Evolutionary conservation across 2,888 invertebrate genomes (phyloP).

Genomic region (Caradrina clavipalpis): DNA sequence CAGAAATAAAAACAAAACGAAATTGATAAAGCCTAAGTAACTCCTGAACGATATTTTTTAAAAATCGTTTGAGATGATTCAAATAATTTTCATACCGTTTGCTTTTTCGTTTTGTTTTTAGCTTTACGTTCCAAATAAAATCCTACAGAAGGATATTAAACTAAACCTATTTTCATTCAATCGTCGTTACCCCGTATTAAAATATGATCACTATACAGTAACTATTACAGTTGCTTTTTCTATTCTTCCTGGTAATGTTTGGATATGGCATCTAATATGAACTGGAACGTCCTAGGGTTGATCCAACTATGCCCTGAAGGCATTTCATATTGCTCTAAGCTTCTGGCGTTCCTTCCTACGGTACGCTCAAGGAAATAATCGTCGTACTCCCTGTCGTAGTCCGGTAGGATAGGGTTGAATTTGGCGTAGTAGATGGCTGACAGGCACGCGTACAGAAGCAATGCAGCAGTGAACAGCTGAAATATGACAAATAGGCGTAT

Average conservation of each 20-base stretch:
- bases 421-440: constrained; percentile 97
- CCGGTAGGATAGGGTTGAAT: constrained; percentile 95
- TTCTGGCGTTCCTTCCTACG: constrained; percentile 87
- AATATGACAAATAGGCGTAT: constrained; percentile 65
- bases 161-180: constrained; percentile 7
- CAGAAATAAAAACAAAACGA: neutral
- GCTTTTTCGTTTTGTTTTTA: constrained; percentile 1
- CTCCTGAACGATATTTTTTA: neutral
- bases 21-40: neutral
- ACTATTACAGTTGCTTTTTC: neutral
- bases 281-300: constrained; percentile 92
- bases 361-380: constrained; percentile 94
- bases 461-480: constrained; percentile 95
- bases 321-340: constrained; percentile 79
- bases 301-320: constrained; percentile 90
- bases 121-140: neutral
- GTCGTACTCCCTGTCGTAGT: constrained; percentile 94
- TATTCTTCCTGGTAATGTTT: constrained; percentile 81
- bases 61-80: neutral
- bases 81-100: neutral
- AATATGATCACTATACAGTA: constrained; percentile 24
- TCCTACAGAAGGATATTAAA: too few relatives aligned
- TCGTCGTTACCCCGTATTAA: constrained; percentile 59
- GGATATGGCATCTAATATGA: constrained; percentile 91
- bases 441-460: constrained; percentile 95